phyloP scores from a whole-genome alignment of 2,797 vertebrate genomes.

The Scomberomorus guttatus region DNA sequence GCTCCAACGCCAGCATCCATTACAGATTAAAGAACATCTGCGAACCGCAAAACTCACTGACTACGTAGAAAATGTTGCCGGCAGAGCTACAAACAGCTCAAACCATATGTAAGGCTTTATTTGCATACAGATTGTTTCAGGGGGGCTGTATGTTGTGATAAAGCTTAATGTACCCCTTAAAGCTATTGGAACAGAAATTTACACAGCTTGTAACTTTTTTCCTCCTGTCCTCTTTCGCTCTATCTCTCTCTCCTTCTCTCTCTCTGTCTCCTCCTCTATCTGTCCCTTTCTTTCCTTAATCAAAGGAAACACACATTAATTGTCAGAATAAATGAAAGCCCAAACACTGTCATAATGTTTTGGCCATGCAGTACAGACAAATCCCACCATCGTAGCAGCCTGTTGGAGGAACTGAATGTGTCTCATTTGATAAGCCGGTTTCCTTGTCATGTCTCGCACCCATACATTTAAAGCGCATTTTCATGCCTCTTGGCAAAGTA shows the following conservation, averaged over 20 bases:
- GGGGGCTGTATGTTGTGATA: conserved; percentile 81
- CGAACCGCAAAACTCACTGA: conserved; percentile 81
- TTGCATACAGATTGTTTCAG: conserved; percentile 85
- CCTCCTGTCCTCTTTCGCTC: conserved; percentile 33
- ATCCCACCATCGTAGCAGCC: conserved; percentile 53
- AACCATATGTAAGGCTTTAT: conserved; percentile 80
- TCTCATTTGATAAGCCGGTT: conserved; percentile 72
- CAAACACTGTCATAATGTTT: conserved; percentile 62
- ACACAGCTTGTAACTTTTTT: conserved; percentile 76
- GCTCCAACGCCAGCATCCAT: conserved; percentile 80
- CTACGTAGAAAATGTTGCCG: conserved; percentile 78
- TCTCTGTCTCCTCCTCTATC: conserved; percentile 39
- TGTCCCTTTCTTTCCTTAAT: conserved; percentile 70
- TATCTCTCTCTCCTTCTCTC: conserved; percentile 25
- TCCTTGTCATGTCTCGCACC: conserved; percentile 61
- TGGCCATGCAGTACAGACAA: conserved; percentile 50
- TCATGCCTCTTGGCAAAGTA: conserved; percentile 78
- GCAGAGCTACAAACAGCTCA: conserved; percentile 80
- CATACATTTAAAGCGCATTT: conserved; percentile 66
- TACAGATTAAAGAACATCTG: conserved; percentile 86
- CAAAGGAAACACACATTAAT: conserved; percentile 77
- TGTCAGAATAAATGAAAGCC: conserved; percentile 71
- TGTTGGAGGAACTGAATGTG: conserved; percentile 61
- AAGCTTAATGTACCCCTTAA: conserved; percentile 82
- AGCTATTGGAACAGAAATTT: conserved; percentile 80